phyloP scores from a whole-genome alignment of 2,113 vertebrate genomes.

The Osmerus mordax region DNA sequence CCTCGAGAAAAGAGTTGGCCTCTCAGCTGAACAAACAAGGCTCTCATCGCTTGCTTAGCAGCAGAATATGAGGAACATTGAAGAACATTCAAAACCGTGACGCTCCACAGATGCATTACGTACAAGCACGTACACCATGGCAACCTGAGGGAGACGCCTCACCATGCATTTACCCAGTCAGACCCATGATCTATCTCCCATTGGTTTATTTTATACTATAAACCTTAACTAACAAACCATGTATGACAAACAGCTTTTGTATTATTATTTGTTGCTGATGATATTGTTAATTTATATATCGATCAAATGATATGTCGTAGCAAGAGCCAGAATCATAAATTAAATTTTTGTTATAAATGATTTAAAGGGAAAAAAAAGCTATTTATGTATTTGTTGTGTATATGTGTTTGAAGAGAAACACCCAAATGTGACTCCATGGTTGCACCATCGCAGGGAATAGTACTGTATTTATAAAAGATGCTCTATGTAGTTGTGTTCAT shows the following conservation, averaged over 20 bases:
- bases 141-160: constrained; percentile 16
- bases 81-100: constrained; percentile 17
- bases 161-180: constrained; percentile 30
- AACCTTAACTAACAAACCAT: constrained; percentile 68
- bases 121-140: constrained; percentile 14
- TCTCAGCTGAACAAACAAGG: constrained; percentile 42
- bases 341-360: constrained; percentile 62
- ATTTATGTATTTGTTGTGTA: constrained; percentile 76
- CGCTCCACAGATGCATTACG: constrained; percentile 22
- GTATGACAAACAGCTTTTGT: constrained; percentile 73
- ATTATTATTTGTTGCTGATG: constrained; percentile 70
- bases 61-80: not conserved
- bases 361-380: constrained; percentile 71
- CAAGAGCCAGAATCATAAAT: constrained; percentile 63
- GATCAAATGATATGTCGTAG: constrained; percentile 58
- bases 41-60: constrained; percentile 9
- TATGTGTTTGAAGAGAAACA: constrained; percentile 62
- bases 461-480: constrained; percentile 61
- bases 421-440: constrained; percentile 63
- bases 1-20: constrained; percentile 23
- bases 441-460: constrained; percentile 61
- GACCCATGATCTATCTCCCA: constrained; percentile 27
- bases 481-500: constrained; percentile 50
- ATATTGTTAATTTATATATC: constrained; percentile 74
- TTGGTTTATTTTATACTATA: constrained; percentile 68